Evolutionary conservation across 2,888 invertebrate species (phyloP), one percentile per base, ranked within the genome.

Genomic region (Platycnemis pennipes): DNA sequence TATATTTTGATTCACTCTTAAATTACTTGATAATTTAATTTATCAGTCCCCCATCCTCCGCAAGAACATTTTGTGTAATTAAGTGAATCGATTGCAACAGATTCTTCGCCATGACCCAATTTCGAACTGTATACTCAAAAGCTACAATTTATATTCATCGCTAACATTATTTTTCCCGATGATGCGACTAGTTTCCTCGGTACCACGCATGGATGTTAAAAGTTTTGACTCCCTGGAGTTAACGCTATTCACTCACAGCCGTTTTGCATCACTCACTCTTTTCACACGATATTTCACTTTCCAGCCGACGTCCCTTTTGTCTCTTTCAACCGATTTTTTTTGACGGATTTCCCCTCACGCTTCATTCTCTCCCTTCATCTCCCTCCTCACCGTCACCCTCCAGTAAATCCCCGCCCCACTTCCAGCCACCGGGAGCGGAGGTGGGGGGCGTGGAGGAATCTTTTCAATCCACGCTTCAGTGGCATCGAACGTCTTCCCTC

Each of bases 381-480:
- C 37, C 26, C 2, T 8, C 63, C 49, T 49, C 49, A 11, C 49
- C 49, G 4, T 19, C 19, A 11, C 49, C 49, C 11, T 16, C 49
- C 49, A 11, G 3, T 49, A 11, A 49, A 49, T 3, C 46, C 44
- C n/a, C n/a, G 22, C 26, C 87, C 87, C 44, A 44, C 77, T 77
- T 77, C 77, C 37, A 77, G 37, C 8, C n/a, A 26, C 31, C 77
- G 63, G 19, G 77, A 13, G 26, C 63, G 63, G 26, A n/a, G n/a
- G n/a, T n/a, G 63, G 63, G 63, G 26, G 16, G 49, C 49, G 49
- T 11, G 49, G 8, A 49, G 8, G 26, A 63, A 77, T 87, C 45
- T 46, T 87, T 87, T 87, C 87, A 87, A 46, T 87, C 87, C 87
- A 46, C 46, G 87, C 87, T 87, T 46, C 13, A 46, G n/a, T 46